A percentile compares a stretch with the other conserved stretches of the same genome.
phyloP scores from a whole-genome alignment of 2,113 vertebrate species.

The Pelvicachromis taeniatus region DNA sequence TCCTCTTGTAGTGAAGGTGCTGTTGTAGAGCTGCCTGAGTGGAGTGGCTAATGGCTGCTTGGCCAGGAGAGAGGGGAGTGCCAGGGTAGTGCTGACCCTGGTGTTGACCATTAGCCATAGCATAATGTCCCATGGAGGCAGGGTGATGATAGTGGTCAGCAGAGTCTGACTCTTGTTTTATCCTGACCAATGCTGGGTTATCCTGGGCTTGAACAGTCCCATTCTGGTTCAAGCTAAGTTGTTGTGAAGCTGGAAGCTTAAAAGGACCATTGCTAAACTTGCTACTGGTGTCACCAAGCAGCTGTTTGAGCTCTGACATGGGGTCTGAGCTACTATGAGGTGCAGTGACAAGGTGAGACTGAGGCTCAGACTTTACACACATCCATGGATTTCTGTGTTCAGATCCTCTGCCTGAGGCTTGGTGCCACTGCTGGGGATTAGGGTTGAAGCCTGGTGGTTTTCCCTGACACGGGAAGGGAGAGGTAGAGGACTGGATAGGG shows the following conservation, averaged over 20 bases:
- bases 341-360: conserved; percentile 50
- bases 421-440: conserved; percentile 64
- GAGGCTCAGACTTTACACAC: conserved; percentile 70
- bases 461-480: conserved; percentile 63
- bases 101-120: conserved; percentile 71
- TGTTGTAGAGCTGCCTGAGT: conserved; percentile 93
- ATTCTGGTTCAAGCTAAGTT: conserved; percentile 61
- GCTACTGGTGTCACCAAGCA: conserved; percentile 80
- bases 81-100: conserved; percentile 58
- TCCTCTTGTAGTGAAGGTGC: conserved; percentile 92
- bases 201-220: conserved; percentile 43
- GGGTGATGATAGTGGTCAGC: conserved; percentile 64
- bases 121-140: conserved; percentile 61
- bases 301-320: conserved; percentile 91
- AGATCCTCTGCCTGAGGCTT: conserved; percentile 45
- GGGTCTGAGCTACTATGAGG: conserved; percentile 76
- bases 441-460: conserved; percentile 41
- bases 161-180: conserved; percentile 74
- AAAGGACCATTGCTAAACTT: conserved; percentile 82
- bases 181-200: conserved; percentile 34
- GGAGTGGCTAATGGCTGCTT: conserved; percentile 79
- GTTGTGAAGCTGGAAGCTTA: conserved; percentile 76
- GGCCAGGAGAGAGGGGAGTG: conserved; percentile 59
- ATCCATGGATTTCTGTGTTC: conserved; percentile 65
- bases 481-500: conserved; percentile 64